Percentiles rank a stretch among this genome's conserved stretches.
Conservation (phyloP, 2,888 invertebrate genomes). For the Dexiosoma caninum region DNA sequence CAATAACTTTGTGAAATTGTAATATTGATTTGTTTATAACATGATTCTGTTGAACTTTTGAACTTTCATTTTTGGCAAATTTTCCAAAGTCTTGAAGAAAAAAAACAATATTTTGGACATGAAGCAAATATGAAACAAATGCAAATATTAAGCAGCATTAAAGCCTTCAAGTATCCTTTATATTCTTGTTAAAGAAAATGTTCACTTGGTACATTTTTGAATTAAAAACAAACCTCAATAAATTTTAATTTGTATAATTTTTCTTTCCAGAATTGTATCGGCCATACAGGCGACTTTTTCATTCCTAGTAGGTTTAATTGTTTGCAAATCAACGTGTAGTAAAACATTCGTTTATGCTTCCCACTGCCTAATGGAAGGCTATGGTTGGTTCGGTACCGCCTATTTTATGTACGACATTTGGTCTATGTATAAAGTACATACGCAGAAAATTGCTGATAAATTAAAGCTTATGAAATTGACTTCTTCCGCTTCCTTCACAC, state of each 20-base stretch:
- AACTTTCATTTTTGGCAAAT: conserved; percentile 3
- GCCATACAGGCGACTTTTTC: conserved; percentile 85
- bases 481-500: conserved; percentile 64
- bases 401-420: conserved; percentile 89
- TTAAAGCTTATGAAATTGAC: conserved; percentile 72
- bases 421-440: conserved; percentile 87
- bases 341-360: conserved; percentile 83
- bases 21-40: no score
- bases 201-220: not conserved
- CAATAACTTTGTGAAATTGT: no score
- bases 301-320: conserved; percentile 83
- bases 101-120: no score
- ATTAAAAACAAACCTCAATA: not conserved
- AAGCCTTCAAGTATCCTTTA: conserved; percentile 4
- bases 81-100: not conserved
- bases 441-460: conserved; percentile 77
- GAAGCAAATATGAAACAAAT: not conserved
- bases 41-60: no score
- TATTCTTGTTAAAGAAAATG: not conserved
- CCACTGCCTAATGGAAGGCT: conserved; percentile 86
- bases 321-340: conserved; percentile 84
- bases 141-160: conserved; percentile 5
- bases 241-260: not conserved
- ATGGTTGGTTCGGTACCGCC: conserved; percentile 88
- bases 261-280: conserved; percentile 82